Base-by-base conservation (phyloP, 2,888 invertebrate genomes). In the Agrochola litura region DNA sequence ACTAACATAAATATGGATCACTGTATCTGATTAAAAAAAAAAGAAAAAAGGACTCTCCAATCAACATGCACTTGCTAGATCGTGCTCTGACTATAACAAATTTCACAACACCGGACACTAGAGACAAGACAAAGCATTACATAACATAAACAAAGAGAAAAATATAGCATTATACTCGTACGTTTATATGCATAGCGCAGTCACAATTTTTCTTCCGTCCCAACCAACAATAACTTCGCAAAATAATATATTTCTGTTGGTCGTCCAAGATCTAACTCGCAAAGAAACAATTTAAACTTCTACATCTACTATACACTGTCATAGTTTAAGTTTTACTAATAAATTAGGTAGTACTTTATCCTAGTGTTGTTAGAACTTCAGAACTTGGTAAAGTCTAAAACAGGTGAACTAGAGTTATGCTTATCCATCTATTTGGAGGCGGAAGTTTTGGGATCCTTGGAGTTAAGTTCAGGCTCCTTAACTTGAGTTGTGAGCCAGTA, bases 281-380 rank as follows among this genome's bases (percentile, higher is more conserved):
- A 74, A 80, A 79, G 83, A 83, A 88, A 84, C 82, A 87, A 89
- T 87, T 83, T 87, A 77, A 83, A 87, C 85, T 88, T 85, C 89
- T 88, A 77, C 68, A 87, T 86, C 73, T 65, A 73, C 84, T 82
- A 75, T 56, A 67, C 54, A 68, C 61, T 85, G 84, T 85, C 83
- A 91, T 90, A 91, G 90, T 91, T 91, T 83, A 93, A 94, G 91
- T 93, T 93, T 90, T 81, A 82, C 89, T 93, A 93, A 93, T 95
- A 94, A 93, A 94, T 94, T 92, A 90, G 89, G 81, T 19, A 89
- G 89, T 92, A 91, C 93, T 93, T 92, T 92, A 93, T 92, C 92
- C 90, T 87, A 82, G 90, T 77, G 83, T 82, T 86, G 79, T 91
- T 92, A 89, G 87, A 86, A 88, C 86, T 92, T 89, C 84, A 77